phyloP scores from a whole-genome alignment of 1,140 invertebrate species.

The Trigoniulus corallinus region DNA sequence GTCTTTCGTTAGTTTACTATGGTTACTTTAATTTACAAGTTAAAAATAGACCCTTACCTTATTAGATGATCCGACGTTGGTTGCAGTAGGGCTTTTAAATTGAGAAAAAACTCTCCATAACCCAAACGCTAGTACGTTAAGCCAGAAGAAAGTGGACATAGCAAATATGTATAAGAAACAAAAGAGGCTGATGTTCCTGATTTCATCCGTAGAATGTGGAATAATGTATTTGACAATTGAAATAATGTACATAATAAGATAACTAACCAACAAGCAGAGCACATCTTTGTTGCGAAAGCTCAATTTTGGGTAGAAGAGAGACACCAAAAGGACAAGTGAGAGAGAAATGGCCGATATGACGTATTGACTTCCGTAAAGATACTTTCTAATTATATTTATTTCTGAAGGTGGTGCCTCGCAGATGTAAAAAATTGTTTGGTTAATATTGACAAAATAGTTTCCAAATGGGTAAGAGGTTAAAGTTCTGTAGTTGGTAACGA shows the following conservation, averaged over 20 bases:
- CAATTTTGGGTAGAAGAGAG: background rate
- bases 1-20: too few relatives aligned
- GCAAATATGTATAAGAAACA: constrained; percentile 9
- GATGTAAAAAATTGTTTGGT: background rate
- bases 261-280: background rate
- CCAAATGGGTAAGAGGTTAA: background rate
- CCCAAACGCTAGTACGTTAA: constrained; percentile 25
- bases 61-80: background rate
- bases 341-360: background rate
- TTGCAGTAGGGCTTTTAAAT: background rate
- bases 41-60: too few relatives aligned
- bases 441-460: background rate
- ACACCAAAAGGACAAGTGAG: background rate
- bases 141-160: constrained; percentile 31
- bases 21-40: too few relatives aligned
- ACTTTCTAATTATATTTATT: background rate
- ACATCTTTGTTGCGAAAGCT: background rate
- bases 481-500: too few relatives aligned
- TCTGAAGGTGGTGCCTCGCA: background rate
- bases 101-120: constrained; percentile 17
- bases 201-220: background rate
- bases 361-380: background rate
- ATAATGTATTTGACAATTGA: background rate
- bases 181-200: background rate
- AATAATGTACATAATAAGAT: background rate